Evolutionary conservation across 2,113 vertebrate species (phyloP).

Genomic region (Phainopepla nitens): DNA sequence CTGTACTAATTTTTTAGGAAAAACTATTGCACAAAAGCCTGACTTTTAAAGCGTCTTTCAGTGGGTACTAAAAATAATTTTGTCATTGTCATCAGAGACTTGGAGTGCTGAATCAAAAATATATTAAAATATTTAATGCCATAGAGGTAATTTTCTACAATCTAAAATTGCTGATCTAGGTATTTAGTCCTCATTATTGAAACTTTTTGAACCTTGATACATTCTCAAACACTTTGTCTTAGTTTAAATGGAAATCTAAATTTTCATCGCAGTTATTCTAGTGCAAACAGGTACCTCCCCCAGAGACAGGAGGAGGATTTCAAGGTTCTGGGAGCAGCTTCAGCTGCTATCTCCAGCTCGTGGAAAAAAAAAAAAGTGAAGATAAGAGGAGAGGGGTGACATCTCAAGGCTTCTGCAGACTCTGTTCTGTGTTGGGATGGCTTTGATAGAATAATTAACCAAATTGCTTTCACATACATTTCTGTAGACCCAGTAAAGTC

Average conservation of each 20-base stretch:
- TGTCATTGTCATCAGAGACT: background rate
- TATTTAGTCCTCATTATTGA: background rate
- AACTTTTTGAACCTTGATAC: background rate
- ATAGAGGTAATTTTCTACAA: background rate
- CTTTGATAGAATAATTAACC: background rate
- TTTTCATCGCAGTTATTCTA: background rate
- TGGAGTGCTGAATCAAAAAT: background rate
- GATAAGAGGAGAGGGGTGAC: background rate
- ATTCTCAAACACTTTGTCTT: background rate
- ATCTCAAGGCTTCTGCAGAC: background rate
- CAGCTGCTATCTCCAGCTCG: background rate
- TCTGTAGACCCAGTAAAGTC: background rate
- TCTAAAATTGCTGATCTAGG: background rate
- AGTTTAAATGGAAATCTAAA: background rate
- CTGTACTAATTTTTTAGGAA: background rate
- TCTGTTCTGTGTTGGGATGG: background rate
- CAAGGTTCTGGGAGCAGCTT: background rate
- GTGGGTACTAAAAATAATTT: background rate
- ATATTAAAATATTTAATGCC: background rate
- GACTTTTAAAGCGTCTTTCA: background rate
- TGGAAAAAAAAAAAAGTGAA: background rate
- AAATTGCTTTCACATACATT: background rate
- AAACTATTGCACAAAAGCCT: background rate
- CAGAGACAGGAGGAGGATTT: background rate
- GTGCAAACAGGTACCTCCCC: background rate